Conservation (phyloP, 2,888 invertebrate species). For the Axea sp. region DNA sequence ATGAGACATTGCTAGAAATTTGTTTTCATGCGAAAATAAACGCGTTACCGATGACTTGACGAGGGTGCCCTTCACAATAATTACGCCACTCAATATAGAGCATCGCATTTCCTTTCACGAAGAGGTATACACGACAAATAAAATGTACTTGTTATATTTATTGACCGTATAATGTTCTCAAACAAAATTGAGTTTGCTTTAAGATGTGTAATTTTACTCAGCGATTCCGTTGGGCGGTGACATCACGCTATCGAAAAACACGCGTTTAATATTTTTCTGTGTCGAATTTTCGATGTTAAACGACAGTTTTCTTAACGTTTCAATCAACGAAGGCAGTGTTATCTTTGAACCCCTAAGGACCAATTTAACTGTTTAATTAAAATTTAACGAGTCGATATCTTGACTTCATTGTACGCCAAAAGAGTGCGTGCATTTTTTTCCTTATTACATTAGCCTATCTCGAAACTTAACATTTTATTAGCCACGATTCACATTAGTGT, state of each 20-base stretch:
- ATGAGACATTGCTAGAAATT: constrained; percentile 57
- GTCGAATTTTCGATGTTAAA: background rate
- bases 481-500: constrained; percentile 49
- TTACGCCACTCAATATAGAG: constrained; percentile 35
- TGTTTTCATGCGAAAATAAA: constrained; percentile 44
- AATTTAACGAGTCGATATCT: constrained; percentile 8
- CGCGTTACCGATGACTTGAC: constrained; percentile 41
- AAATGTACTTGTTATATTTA: constrained; percentile 44
- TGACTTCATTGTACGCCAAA: background rate
- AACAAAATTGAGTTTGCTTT: constrained; percentile 12
- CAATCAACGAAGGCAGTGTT: constrained; percentile 8
- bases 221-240: constrained; percentile 8
- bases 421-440: background rate
- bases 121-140: constrained; percentile 17
- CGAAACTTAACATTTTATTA: constrained; percentile 33
- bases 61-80: constrained; percentile 58
- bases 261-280: background rate
- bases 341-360: constrained; percentile 4
- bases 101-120: constrained; percentile 49
- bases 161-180: constrained; percentile 25
- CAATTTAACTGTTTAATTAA: constrained; percentile 30
- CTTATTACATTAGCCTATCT: constrained; percentile 27
- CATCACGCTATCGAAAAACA: constrained; percentile 16
- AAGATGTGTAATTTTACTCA: constrained; percentile 25
- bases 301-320: constrained; percentile 18